These are phyloP conservation scores for Mandrillus leucophaeus DNA, from an alignment of 2,113 vertebrate genomes.

Conservation along the genomic window DNA sequence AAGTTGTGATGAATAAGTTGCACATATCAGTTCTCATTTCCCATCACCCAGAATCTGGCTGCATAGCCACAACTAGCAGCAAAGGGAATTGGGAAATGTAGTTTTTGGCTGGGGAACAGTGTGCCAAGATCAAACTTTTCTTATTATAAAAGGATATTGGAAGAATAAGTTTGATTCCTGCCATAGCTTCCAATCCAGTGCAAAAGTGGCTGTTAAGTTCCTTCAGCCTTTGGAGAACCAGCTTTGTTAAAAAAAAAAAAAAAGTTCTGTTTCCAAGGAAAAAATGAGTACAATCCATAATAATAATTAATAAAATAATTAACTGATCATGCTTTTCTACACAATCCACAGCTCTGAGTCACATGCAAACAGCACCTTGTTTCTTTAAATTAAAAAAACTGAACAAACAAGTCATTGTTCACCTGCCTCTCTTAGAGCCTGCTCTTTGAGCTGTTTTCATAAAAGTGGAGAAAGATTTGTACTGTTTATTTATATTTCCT, in stretches of 20 bases:
- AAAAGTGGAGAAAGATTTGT: not conserved
- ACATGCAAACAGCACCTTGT: not conserved
- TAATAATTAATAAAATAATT: not conserved
- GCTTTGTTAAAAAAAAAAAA: not conserved
- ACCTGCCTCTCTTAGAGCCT: not conserved
- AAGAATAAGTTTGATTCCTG: not conserved
- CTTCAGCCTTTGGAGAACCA: not conserved
- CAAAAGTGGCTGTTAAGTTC: not conserved
- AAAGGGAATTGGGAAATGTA: not conserved
- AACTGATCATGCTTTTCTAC: not conserved
- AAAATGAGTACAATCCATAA: not conserved
- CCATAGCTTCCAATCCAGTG: not conserved
- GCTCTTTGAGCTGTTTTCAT: slow-evolving; percentile 17
- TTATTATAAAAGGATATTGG: not conserved
- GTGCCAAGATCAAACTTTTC: not conserved
- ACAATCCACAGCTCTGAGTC: not conserved
- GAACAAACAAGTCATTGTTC: slow-evolving; percentile 12
- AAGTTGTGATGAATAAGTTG: accelerated
- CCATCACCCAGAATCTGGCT: not conserved
- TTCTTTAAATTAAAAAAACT: not conserved
- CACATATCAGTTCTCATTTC: not conserved
- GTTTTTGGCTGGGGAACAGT: not conserved
- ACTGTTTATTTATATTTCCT: not conserved
- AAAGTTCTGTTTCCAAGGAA: not conserved
- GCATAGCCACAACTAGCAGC: not conserved